phyloP scores from a whole-genome alignment of 2,888 invertebrate species.

The Caenorhabditis virilis region DNA sequence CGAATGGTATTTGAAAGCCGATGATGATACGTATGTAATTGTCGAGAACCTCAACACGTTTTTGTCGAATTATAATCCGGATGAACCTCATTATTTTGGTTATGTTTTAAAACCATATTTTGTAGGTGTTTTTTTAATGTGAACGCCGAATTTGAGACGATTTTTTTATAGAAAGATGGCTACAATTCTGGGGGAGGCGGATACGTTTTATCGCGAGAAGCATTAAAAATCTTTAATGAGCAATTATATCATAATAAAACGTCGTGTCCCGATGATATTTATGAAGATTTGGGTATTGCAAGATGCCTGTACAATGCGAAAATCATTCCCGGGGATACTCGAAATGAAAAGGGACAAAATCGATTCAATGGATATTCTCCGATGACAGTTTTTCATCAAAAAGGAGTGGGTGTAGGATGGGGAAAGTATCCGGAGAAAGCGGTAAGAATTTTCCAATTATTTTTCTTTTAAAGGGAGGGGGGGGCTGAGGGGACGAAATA shows the following conservation, averaged over 20 bases:
- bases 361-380: constrained; percentile 46
- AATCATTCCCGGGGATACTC: constrained; percentile 48
- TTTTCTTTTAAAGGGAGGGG: no score
- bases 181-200: constrained; percentile 60
- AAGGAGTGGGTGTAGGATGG: constrained; percentile 17
- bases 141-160: not conserved
- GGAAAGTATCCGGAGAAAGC: constrained; percentile 17
- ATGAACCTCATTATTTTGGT: constrained; percentile 51
- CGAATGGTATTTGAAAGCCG: constrained; percentile 61
- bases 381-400: constrained; percentile 21
- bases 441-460: no score
- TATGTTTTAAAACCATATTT: constrained; percentile 52
- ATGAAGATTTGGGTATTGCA: constrained; percentile 56
- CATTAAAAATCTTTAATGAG: constrained; percentile 47
- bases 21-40: constrained; percentile 60
- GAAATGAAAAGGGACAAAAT: constrained; percentile 42
- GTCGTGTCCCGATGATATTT: constrained; percentile 48
- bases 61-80: constrained; percentile 41
- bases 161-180: constrained; percentile 39
- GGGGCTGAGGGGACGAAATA: no score
- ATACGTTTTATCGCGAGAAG: constrained; percentile 51
- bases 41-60: constrained; percentile 52
- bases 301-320: constrained; percentile 48
- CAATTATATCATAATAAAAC: constrained; percentile 41
- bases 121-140: not conserved